Conservation (phyloP, 1,140 invertebrate species). For the Tetragonula clypearis region DNA sequence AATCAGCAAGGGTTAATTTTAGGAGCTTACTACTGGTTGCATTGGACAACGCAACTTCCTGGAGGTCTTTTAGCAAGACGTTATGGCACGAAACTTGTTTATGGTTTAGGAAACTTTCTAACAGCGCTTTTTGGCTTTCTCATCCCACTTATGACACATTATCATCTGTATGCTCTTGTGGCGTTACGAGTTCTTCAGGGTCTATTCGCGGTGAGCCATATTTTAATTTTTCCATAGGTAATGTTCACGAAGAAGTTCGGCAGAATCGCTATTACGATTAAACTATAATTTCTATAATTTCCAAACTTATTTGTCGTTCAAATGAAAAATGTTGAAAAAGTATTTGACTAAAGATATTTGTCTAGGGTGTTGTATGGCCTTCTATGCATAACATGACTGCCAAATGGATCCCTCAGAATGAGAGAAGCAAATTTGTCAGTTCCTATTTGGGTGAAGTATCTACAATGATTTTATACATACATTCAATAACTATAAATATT, state of each 20-base stretch:
- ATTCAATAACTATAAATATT: not conserved
- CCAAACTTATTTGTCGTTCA: too few relatives aligned
- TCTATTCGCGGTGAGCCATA: constrained; percentile 85
- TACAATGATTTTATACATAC: not conserved
- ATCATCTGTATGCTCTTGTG: constrained; percentile 84
- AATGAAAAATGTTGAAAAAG: not conserved
- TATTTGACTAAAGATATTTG: not conserved
- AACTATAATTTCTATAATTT: too few relatives aligned
- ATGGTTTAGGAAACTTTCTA: constrained; percentile 86
- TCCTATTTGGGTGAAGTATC: constrained; percentile 85
- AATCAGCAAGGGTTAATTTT: constrained; percentile 86
- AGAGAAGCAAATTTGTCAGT: constrained; percentile 89
- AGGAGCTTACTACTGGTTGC: constrained; percentile 89
- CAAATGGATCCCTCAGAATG: constrained; percentile 91
- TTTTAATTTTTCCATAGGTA: too few relatives aligned
- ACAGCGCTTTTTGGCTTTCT: constrained; percentile 87
- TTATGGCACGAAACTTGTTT: constrained; percentile 88
- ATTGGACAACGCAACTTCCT: constrained; percentile 88
- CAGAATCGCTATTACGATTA: too few relatives aligned
- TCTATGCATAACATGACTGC: constrained; percentile 91
- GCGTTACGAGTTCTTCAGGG: constrained; percentile 87
- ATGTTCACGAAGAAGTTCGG: too few relatives aligned
- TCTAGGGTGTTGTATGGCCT: constrained; percentile 91
- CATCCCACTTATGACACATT: constrained; percentile 85
- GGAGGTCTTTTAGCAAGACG: constrained; percentile 87